These are phyloP conservation scores for Thalassarche chlororhynchos DNA, from an alignment of 2,113 vertebrate genomes.

Conservation along the genomic window DNA sequence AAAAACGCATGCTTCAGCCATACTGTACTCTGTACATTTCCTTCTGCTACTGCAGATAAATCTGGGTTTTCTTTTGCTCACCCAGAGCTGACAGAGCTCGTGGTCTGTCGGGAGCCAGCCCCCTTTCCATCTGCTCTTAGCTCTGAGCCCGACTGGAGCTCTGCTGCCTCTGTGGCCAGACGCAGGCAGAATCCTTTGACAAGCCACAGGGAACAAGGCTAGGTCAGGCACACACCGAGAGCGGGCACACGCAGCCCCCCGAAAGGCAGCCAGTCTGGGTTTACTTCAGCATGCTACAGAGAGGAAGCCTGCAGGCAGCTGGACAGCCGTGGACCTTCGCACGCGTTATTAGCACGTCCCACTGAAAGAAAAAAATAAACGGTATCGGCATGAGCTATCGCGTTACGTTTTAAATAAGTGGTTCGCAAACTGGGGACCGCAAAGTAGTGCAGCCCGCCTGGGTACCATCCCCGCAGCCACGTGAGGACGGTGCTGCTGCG, in stretches of 20 bases:
- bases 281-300: neutral
- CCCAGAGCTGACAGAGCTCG: neutral
- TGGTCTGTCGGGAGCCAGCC: neutral
- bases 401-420: neutral
- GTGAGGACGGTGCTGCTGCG: neutral
- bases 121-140: neutral
- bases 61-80: neutral
- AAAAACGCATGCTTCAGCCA: neutral
- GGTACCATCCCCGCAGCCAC: too few species aligned
- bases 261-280: neutral
- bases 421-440: neutral
- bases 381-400: neutral
- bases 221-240: neutral
- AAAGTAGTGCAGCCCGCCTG: neutral
- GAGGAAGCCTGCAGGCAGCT: neutral
- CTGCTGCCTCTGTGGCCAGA: neutral
- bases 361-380: neutral
- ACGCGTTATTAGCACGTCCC: accelerated
- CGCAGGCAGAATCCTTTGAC: neutral
- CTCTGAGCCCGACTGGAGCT: neutral
- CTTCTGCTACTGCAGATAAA: conserved; percentile 19
- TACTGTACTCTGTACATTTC: neutral
- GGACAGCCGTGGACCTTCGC: neutral
- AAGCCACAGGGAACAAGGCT: accelerated
- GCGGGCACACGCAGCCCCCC: neutral